Percentiles rank a stretch among this genome's conserved stretches.
phyloP scores from a whole-genome alignment of 2,113 vertebrate genomes.

The Rhinogobius similis region DNA sequence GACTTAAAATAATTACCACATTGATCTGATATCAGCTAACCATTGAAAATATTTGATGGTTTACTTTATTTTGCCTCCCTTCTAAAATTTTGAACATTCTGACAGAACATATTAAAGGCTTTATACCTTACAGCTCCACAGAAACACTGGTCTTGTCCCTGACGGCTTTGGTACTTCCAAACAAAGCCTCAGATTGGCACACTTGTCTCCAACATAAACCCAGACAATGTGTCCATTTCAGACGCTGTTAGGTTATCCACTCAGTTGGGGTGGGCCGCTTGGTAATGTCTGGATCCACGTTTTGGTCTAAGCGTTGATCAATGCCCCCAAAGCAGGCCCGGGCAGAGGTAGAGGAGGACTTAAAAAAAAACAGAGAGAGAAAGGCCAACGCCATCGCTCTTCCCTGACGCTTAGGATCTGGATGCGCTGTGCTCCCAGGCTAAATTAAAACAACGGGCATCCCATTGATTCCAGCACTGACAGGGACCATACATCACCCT shows the following conservation, averaged over 20 bases:
- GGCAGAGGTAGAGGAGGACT: slow-evolving; percentile 46
- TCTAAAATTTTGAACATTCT: no score
- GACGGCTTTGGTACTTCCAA: neutral
- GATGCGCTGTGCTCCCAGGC: slow-evolving; percentile 76
- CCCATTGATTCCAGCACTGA: slow-evolving; percentile 80
- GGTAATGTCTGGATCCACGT: slow-evolving; percentile 19
- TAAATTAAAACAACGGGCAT: slow-evolving; percentile 84
- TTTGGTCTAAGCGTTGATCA: slow-evolving; percentile 73
- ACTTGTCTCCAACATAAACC: slow-evolving; percentile 30
- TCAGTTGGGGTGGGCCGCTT: slow-evolving; percentile 23
- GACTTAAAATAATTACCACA: no score
- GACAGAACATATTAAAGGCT: neutral
- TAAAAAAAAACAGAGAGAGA: slow-evolving; percentile 58
- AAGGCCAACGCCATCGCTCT: slow-evolving; percentile 80
- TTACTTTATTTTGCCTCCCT: no score
- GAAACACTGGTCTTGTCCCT: neutral
- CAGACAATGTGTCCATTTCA: slow-evolving; percentile 38
- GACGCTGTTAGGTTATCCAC: slow-evolving; percentile 43
- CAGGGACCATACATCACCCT: slow-evolving; percentile 78
- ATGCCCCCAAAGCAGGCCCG: slow-evolving; percentile 49
- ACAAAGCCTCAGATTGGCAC: neutral
- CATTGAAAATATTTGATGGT: no score
- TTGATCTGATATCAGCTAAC: no score
- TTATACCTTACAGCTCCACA: neutral
- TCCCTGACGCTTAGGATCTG: slow-evolving; percentile 75